Base-by-base conservation (phyloP, 1,140 invertebrate genomes). In the Drosophila kohkoa region DNA sequence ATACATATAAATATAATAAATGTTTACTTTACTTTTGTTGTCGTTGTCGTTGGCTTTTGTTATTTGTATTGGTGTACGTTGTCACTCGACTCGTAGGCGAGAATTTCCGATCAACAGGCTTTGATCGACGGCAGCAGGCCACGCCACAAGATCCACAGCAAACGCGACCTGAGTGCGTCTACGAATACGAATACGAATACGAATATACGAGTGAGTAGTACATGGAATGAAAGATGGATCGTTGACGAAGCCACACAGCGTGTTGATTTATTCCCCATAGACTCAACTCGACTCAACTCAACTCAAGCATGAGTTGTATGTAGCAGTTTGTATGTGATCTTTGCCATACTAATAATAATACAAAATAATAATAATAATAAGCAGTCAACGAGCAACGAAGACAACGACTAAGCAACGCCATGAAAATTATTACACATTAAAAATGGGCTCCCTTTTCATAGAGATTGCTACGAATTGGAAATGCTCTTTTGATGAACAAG, bases 251-350 rank as follows among this genome's bases (percentile, higher is more conserved):
- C 88, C 88, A 91, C 88, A 91, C 88, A 91, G 88, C 83, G 88
- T 91, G 88, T 88, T 91, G 88, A 91, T 91, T 91, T 91, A 91
- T 91, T 91, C 88, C 88, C 88, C 78, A 89, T 68, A 90, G 85
- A 89, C 75, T 54, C 46, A 25, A 52, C 35, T 43, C 35, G 59
- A 67, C 58, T 38, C 80, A 55, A 75, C 66, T 48, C 60, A 71
- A 75, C 70, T 75, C 62, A 75, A 46, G 28, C 49, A 54, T 60
- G 15, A 66, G 49, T 67, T 49, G 57, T 58, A 38, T 52, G 35
- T 32, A 60, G 35, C 25, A 60, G 35, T 70, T 55, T 81, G 46
- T 67, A 55, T 71, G 60, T 74, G 69, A 67, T 81, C 51, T 49
- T 35, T 69, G 68, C 69, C 83, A 74, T 77, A 73, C 32, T 59